phyloP scores from a whole-genome alignment of 2,888 invertebrate species.

The Acronicta leporina region DNA sequence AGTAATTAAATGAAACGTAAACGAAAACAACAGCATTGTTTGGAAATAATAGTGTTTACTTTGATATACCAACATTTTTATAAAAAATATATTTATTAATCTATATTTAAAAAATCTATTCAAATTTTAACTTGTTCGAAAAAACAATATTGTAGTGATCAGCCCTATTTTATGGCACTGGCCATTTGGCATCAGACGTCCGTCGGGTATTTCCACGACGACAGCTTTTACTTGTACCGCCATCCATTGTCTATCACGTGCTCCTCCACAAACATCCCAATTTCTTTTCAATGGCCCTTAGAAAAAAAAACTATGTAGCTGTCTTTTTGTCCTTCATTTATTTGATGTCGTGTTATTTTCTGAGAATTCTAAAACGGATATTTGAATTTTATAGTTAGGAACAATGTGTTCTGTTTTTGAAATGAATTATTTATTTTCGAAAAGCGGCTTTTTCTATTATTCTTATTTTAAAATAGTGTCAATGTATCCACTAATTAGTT shows the following conservation, averaged over 20 bases:
- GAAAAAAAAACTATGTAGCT: constrained; percentile 46
- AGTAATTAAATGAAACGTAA: too few species aligned
- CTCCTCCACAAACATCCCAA: constrained; percentile 68
- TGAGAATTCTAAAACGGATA: constrained; percentile 38
- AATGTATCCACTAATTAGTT: constrained; percentile 23
- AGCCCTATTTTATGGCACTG: constrained; percentile 37
- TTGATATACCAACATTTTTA: too few species aligned
- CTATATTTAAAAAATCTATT: background rate
- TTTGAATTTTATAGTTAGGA: constrained; percentile 26
- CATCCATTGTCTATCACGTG: constrained; percentile 74
- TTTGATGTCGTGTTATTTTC: constrained; percentile 42
- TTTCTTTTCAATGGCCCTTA: constrained; percentile 68
- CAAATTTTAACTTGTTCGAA: background rate
- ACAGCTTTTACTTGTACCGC: constrained; percentile 59
- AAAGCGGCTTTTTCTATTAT: background rate
- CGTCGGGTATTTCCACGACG: constrained; percentile 59
- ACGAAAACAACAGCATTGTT: too few species aligned
- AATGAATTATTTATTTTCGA: constrained; percentile 16
- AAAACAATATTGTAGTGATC: constrained; percentile 19
- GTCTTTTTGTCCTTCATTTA: constrained; percentile 43
- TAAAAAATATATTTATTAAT: background rate
- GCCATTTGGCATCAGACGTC: constrained; percentile 48
- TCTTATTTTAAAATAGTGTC: constrained; percentile 31
- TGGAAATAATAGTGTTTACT: too few species aligned
- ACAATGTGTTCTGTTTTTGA: constrained; percentile 43